These are phyloP conservation scores for Leucophenga montana DNA, from an alignment of 2,888 invertebrate genomes.

Conservation along the genomic window DNA sequence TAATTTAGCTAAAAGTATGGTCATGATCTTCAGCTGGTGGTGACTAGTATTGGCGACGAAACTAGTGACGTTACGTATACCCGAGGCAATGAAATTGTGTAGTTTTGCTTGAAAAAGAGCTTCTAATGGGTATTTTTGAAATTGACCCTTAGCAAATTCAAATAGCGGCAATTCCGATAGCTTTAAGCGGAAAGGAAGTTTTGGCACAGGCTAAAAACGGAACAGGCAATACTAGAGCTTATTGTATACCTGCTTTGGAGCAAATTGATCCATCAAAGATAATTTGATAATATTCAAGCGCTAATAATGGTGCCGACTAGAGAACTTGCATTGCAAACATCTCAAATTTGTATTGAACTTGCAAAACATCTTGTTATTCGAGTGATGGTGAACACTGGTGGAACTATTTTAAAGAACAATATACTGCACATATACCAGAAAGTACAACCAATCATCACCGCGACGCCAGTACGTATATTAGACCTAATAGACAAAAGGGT, in stretches of 20 bases:
- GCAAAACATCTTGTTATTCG: conserved; percentile 83
- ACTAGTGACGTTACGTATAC: conserved; percentile 88
- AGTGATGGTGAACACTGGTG: conserved; percentile 94
- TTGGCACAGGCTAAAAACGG: too few relatives aligned
- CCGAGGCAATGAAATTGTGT: conserved; percentile 99
- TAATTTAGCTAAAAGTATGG: too few relatives aligned
- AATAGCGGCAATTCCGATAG: conserved; percentile 85
- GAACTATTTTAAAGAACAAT: conserved; percentile 97
- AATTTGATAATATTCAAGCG: conserved; percentile 97
- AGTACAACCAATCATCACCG: conserved; percentile 99
- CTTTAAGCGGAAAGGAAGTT: too few relatives aligned
- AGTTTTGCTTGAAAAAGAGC: conserved; percentile 96
- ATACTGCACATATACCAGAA: conserved; percentile 98
- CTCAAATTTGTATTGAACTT: conserved; percentile 99
- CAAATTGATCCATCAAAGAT: conserved; percentile 90
- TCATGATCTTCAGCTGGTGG: conserved; percentile 61
- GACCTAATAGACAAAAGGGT: conserved; percentile 99
- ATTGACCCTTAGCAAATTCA: conserved; percentile 99
- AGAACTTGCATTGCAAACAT: conserved; percentile 97
- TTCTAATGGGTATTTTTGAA: conserved; percentile 99
- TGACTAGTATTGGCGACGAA: conserved; percentile 76
- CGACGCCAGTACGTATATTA: conserved; percentile 98
- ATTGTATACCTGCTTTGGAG: conserved; percentile 81
- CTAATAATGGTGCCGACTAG: conserved; percentile 98
- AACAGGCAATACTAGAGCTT: too few relatives aligned